Evolutionary conservation across 2,797 vertebrate genomes (phyloP), one percentile per base, ranked within the genome.

Genomic region (Channa striata): DNA sequence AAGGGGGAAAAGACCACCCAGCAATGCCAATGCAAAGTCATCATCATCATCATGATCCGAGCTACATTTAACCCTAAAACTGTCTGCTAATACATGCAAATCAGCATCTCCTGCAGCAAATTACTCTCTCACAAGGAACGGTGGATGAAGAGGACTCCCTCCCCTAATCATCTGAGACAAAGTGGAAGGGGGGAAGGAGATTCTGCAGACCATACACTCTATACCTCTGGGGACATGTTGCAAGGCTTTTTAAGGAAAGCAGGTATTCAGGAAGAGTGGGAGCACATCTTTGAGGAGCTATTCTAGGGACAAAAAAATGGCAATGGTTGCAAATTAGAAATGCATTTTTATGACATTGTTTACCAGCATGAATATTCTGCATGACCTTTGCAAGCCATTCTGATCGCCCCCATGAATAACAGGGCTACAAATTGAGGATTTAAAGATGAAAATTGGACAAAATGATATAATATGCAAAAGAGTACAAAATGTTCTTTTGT

Each of bases 361-460:
- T 93, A 93, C 90, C 93, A 94, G 93, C 94, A 95, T 94, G 94
- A 94, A 85, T 91, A 93, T 93, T 93, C 84, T 94, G 94, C 94
- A 95, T 94, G 91, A 90, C 89, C 91, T 92, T 88, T 91, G 91
- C 91, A 93, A 94, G 92, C 87, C 93, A 92, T 86, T 86, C 85
- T 76, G 72, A 85, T 66, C 82, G 59, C 81, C 77, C 78, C 72
- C 74, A 74, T 73, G 74, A 92, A 86, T 74, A 83, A 90, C 88
- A 93, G 91, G 92, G 92, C 87, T 90, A 89, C 83, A 84, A 92
- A 90, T 88, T 78, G 78, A 91, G 40, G 72, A 64, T 69, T 78
- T 56, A 84, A 89, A 90, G 74, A 53, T 73, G 66, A 67, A 85
- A 87, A 87, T 80, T 64, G 52, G 66, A 84, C 54, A 62, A 80